These are phyloP conservation scores for Penelope pileata DNA, from an alignment of 2,113 vertebrate species.

Conservation along the genomic window DNA sequence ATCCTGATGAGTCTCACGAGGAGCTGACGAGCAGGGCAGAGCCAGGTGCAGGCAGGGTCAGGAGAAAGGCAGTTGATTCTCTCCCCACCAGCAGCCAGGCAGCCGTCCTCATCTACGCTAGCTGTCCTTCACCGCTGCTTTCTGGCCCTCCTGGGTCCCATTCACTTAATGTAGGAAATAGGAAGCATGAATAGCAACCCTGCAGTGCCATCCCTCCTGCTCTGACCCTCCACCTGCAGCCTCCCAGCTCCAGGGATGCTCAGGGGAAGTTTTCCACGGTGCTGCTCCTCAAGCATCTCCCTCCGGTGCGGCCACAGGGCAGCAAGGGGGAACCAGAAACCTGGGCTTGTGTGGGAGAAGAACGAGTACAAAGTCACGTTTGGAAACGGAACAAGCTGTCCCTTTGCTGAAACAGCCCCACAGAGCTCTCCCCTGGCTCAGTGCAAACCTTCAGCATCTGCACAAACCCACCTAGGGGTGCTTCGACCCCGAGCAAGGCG, in stretches of 20 bases:
- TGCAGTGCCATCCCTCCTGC: background rate
- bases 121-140: background rate
- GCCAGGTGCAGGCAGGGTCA: background rate
- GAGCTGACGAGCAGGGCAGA: background rate
- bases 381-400: background rate
- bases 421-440: no score
- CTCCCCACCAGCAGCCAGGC: background rate
- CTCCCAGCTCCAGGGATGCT: background rate
- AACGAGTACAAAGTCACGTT: background rate
- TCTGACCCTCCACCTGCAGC: background rate
- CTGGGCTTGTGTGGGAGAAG: background rate
- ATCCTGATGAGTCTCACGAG: background rate
- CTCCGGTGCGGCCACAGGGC: background rate
- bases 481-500: no score
- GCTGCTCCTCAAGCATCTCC: background rate
- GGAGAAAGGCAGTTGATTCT: background rate
- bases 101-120: background rate
- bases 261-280: accelerated
- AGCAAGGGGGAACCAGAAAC: background rate
- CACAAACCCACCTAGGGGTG: no score
- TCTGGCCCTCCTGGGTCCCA: background rate
- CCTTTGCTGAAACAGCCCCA: background rate
- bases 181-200: background rate
- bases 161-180: background rate
- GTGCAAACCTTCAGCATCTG: no score